Evolutionary conservation across 2,113 vertebrate genomes (phyloP), one percentile per base, ranked within the genome.

Genomic region (Mesocricetus auratus): DNA sequence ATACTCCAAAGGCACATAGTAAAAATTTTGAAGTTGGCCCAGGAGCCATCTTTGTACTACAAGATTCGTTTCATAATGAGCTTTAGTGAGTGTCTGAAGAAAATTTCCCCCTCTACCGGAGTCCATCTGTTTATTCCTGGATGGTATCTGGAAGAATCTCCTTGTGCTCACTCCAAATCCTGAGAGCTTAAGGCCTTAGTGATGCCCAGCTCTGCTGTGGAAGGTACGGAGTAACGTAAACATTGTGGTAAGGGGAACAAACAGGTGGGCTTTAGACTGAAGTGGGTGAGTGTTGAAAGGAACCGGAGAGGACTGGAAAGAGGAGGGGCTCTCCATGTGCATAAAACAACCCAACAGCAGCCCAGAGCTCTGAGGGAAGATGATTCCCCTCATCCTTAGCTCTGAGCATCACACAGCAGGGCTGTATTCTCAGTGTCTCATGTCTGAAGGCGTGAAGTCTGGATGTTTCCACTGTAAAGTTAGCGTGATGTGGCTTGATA

Each of bases 21-120:
- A 17, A 85, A 94, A 71, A 16, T 62, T 29, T 92, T 87, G 68
- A 53, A 53, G 66, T 92, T 87, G 89, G 16, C n/a, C 42, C 17
- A 64, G 79, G 58, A 93, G 26, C 60, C 77, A 86, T 24, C 15
- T 66, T 60, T 77, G 17, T 79, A 81, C 15, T 26, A 69, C 26
- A 19, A 64, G 17, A 81, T 45, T 95, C 31, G 81, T 60, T 89
- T 68, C 8, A 39, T 60, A 91, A 75, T 73, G 66, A 93, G 90
- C 58, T 88, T 95, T 69, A 56, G 42, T 91, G 75, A 94, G 11
- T 94, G 45, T 79, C 58, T 85, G 39, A 94, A 95, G 74, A 58
- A 87, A 93, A 6, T 22, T 39, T 45, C 45, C 91, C 5, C 42
- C 50, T 4, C 33, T 1, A 56, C 1, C 82, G 21, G 19, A 88